Base-by-base conservation (phyloP, 2,113 vertebrate genomes). In the Pygoscelis adeliae region DNA sequence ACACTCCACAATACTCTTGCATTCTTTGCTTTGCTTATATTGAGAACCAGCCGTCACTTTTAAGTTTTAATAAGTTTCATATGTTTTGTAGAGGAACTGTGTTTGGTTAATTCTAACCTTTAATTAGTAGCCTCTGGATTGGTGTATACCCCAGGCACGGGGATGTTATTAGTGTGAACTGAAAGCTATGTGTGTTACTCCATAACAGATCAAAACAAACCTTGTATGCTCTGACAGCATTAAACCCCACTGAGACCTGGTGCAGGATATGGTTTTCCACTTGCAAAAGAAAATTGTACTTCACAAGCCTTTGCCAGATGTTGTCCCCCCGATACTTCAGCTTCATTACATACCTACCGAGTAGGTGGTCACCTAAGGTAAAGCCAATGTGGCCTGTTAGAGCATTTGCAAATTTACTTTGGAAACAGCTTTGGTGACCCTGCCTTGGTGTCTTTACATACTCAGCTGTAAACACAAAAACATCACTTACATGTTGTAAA, bases 261-360 rank as follows among this genome's bases (percentile, higher is more conserved):
- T 98, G 96, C 96, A 98, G 98, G 97, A 98, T 98, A 98, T 97
- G 95, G 97, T 98, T 98, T 97, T 98, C 97, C 97, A 98, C 97
- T 98, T 98, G 97, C 98, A 98, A 98, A 98, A 98, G 98, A 98
- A 98, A 98, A 98, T 97, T 97, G 96, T 98, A 98, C 97, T 97
- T 98, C 98, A 97, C 97, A 96, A 98, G 98, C 96, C 83, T 90
- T 97, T 98, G 97, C 98, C 98, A 98, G 98, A 98, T 98, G 98
- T 98, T 94, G 88, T 97, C 72, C 93, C 96, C 87, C 87, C 21
- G 58, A 97, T 96, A 96, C 96, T 88, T 97, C 87, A 94, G 88
- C 89, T 96, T 97, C 97, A 87, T 97, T 98, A 89, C 92, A 85
- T 96, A 96, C 96, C 94, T 93, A 96, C 93, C 5, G 97, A 97